A percentile compares a stretch with the other conserved stretches of the same genome.
Conservation (phyloP, 2,113 vertebrate species). For the Sander lucioperca region DNA sequence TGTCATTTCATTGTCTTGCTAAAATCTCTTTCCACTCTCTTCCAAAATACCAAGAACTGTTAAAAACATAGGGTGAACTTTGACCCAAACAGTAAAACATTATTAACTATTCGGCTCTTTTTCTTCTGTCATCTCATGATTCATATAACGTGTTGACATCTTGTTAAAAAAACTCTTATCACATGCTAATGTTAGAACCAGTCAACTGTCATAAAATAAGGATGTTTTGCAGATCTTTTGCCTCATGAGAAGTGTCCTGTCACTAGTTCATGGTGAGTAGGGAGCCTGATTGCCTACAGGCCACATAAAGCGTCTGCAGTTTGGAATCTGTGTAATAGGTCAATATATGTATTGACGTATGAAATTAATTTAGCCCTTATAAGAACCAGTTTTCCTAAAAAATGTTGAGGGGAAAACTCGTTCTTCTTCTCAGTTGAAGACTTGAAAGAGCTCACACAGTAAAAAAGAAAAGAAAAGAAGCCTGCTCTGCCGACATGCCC, state of each 20-base stretch:
- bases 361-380: conserved; percentile 15
- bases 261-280: conserved; percentile 40
- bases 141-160: neutral
- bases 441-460: conserved; percentile 25
- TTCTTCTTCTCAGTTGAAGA: conserved; percentile 8
- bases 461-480: conserved; percentile 2
- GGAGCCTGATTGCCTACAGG: conserved; percentile 38
- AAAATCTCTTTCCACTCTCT: neutral
- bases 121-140: neutral
- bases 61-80: conserved; percentile 8
- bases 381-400: conserved; percentile 37
- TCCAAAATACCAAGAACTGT: conserved; percentile 23
- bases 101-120: neutral
- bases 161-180: neutral
- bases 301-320: conserved; percentile 49
- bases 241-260: conserved; percentile 33
- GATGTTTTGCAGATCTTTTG: conserved; percentile 28
- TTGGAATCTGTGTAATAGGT: conserved; percentile 55
- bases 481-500: conserved; percentile 9
- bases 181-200: neutral
- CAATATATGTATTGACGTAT: conserved; percentile 33
- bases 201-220: neutral
- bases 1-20: neutral
- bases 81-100: conserved; percentile 16
- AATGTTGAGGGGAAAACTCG: conserved; percentile 24